phyloP scores from a whole-genome alignment of 2,797 vertebrate species.

The Gallinago solitaria region DNA sequence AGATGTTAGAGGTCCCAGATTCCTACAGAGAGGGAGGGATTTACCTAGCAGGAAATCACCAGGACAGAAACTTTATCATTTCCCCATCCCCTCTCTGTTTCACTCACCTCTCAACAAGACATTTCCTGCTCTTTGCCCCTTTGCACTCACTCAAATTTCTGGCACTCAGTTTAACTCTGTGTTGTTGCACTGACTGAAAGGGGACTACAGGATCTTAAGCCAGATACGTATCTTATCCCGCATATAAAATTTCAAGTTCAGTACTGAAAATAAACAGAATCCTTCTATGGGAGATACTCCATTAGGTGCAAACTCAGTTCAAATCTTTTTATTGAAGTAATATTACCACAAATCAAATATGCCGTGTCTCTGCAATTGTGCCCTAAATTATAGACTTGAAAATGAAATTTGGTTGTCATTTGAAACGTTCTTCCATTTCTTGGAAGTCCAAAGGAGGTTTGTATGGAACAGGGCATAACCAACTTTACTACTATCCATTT shows the following conservation, averaged over 20 bases:
- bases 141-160: slow-evolving; percentile 19
- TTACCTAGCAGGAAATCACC: not conserved
- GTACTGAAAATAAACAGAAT: not conserved
- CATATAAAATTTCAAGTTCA: not conserved
- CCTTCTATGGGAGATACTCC: not conserved
- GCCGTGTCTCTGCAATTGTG: not conserved
- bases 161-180: slow-evolving; percentile 4
- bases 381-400: not conserved
- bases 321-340: not conserved
- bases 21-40: not conserved
- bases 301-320: not conserved
- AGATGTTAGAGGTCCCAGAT: not conserved
- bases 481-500: not conserved
- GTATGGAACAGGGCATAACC: not conserved
- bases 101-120: not conserved
- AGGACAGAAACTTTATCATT: not conserved
- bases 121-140: not conserved
- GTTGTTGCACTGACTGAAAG: not conserved
- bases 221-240: not conserved
- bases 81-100: not conserved
- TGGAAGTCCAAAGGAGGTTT: not conserved
- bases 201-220: not conserved
- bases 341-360: not conserved
- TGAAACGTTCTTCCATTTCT: not conserved
- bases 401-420: not conserved